Evolutionary conservation across 2,797 vertebrate genomes (phyloP), one percentile per base, ranked within the genome.

Genomic region (Florisuga fusca): DNA sequence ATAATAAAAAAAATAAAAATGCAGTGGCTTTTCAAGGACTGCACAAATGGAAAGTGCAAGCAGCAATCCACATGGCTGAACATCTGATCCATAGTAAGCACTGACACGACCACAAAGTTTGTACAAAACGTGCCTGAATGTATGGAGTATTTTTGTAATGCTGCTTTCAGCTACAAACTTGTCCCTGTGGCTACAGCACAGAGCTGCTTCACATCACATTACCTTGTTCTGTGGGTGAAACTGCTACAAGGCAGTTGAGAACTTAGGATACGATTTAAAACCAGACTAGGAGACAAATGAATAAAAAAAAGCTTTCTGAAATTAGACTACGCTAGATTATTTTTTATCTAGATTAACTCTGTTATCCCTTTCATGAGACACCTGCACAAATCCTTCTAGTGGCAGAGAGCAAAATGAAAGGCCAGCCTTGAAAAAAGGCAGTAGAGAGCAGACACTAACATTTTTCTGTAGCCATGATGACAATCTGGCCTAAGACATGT

Each of bases 161-260:
- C 26, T 25, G 23, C 75, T 72, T 33, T 36, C 51, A 14, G 0
- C 36, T 4, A 6, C 12, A 53, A 21, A 9, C 20, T 11, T 1
- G 1, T 6, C 53, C 48, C 25, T 9, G 31, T 4, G 41, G 8
- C 34, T 15, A 18, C 36, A 12, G 1, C 17, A 1, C 0, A 2
- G 50, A 3, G 1, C 4, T 1, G 64, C 43, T 21, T 6, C 14
- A 16, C 20, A 5, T 2, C 10, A 19, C 1, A 0, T n/a, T 21
- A 34, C 29, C 54, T 61, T 26, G 1, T 20, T 15, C 71, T 10
- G 33, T 7, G 46, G 12, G 15, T 38, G 73, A 58, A 80, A 74
- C 21, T 5, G 9, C 34, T 25, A 0, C 1, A 7, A 78, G n/a
- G 34, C 29, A 55, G 4, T 2, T 27, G 43, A 76, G 43, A 26